phyloP scores from a whole-genome alignment of 2,888 invertebrate species.

The Agapostemon virescens region DNA sequence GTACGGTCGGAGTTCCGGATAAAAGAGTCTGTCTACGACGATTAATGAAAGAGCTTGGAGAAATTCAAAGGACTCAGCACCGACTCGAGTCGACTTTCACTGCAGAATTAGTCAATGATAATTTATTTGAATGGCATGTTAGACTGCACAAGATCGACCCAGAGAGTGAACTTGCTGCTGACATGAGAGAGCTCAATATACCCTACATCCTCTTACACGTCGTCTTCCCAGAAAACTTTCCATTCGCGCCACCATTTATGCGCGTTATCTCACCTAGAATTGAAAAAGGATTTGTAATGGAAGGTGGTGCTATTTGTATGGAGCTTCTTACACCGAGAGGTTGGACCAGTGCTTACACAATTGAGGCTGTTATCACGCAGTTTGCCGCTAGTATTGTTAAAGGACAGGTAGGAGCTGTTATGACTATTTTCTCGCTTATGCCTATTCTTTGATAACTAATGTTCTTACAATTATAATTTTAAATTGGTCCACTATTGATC shows the following conservation, averaged over 20 bases:
- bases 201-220: slow-evolving; percentile 89
- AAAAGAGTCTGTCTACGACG: slow-evolving; percentile 88
- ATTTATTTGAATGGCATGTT: slow-evolving; percentile 93
- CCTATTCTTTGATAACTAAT: not conserved
- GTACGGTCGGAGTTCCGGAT: slow-evolving; percentile 74
- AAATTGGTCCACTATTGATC: not conserved
- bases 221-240: slow-evolving; percentile 93
- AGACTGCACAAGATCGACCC: slow-evolving; percentile 90
- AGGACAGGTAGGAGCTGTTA: slow-evolving; percentile 83
- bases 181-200: slow-evolving; percentile 89
- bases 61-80: slow-evolving; percentile 88
- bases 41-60: slow-evolving; percentile 92
- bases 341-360: slow-evolving; percentile 93
- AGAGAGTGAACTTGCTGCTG: slow-evolving; percentile 90
- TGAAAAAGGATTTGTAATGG: slow-evolving; percentile 94
- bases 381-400: slow-evolving; percentile 94
- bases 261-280: slow-evolving; percentile 86
- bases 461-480: too few species aligned
- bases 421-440: not conserved
- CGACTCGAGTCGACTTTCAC: slow-evolving; percentile 89
- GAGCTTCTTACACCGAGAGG: slow-evolving; percentile 92
- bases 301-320: slow-evolving; percentile 95
- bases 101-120: slow-evolving; percentile 92
- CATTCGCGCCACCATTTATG: slow-evolving; percentile 93
- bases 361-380: slow-evolving; percentile 94